Evolutionary conservation across 2,113 vertebrate species (phyloP).

Genomic region (Nerophis ophidion): DNA sequence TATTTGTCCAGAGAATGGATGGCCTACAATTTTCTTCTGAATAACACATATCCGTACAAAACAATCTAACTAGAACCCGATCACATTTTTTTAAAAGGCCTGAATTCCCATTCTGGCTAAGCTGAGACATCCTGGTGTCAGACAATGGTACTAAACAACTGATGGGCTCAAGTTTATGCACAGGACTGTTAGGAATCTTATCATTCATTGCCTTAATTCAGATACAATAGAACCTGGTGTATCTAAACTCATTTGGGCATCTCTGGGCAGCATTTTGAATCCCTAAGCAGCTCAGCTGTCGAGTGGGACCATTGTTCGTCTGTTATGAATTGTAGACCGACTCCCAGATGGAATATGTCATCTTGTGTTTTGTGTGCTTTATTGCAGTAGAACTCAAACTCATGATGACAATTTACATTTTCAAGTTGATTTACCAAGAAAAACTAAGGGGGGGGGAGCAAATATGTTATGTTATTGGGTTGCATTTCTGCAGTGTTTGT

Average conservation of each 20-base stretch:
- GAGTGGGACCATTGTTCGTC: constrained; percentile 36
- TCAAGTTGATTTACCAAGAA: constrained; percentile 27
- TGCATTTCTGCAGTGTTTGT: constrained; percentile 10
- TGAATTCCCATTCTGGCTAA: neutral
- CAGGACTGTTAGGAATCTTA: constrained; percentile 30
- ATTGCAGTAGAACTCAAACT: constrained; percentile 19
- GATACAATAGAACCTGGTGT: constrained; percentile 34
- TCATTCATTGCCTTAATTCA: constrained; percentile 44
- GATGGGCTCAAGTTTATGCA: constrained; percentile 23
- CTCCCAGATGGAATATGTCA: constrained; percentile 42
- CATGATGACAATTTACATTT: constrained; percentile 41
- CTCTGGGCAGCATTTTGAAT: constrained; percentile 35
- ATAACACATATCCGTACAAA: neutral
- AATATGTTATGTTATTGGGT: constrained; percentile 17
- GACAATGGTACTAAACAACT: constrained; percentile 16
- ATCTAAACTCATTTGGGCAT: constrained; percentile 35
- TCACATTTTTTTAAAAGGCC: neutral
- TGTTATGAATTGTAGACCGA: constrained; percentile 28
- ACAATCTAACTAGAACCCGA: neutral
- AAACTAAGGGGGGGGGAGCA: constrained; percentile 16
- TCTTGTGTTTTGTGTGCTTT: constrained; percentile 45
- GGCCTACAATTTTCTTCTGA: too few relatives aligned
- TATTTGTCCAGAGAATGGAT: too few relatives aligned
- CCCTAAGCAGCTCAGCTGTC: constrained; percentile 27
- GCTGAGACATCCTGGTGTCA: constrained; percentile 7